Evolutionary conservation across 1,140 invertebrate species (phyloP), one percentile per base, ranked within the genome.

Genomic region (Stegodyphus dumicola): DNA sequence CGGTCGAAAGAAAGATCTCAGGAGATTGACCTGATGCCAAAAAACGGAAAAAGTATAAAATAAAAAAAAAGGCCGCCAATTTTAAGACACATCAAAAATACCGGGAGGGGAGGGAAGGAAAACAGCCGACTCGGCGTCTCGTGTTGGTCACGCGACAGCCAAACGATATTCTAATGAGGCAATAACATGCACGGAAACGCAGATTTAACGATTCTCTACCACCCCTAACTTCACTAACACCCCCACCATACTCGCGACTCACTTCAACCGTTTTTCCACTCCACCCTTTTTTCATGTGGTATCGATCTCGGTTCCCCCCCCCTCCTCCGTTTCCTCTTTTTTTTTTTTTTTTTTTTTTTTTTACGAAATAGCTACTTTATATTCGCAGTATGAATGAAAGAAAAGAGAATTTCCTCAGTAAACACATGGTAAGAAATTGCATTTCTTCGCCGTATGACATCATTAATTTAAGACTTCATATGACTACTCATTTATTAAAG

Each of bases 151-250:
- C 69, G 69, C 54, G 56, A 81, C 49, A 54, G 48, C 33, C 70
- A 81, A 64, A 81, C 69, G 79, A 81, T 81, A 81, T 81, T 81
- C 70, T 73, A 81, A 81, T 73, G 70, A 81, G 69, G 79, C 67
- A 81, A 81, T 81, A 81, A 73, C 79, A 81, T 81, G 79, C 79
- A 81, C 13, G 79, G 69, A 81, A 74, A 71, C 48, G 69, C 33
- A 66, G 79, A 51, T 74, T 73, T 81, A 71, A 74, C 79, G 69
- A 74, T 60, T 33, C 33, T 1, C 33, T 33, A 33, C 33, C 33
- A 33, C 33, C 33, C 33, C 33, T 33, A 33, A 33, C 33, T 33
- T 33, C 33, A 33, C 33, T 33, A 33, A 33, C 33, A 33, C 33
- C 64, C 56, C 48, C 69, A 17, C 70, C 70, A 49, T 51, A 33